Evolutionary conservation across 2,888 invertebrate genomes (phyloP).

Genomic region (Rhabditoides inermis): DNA sequence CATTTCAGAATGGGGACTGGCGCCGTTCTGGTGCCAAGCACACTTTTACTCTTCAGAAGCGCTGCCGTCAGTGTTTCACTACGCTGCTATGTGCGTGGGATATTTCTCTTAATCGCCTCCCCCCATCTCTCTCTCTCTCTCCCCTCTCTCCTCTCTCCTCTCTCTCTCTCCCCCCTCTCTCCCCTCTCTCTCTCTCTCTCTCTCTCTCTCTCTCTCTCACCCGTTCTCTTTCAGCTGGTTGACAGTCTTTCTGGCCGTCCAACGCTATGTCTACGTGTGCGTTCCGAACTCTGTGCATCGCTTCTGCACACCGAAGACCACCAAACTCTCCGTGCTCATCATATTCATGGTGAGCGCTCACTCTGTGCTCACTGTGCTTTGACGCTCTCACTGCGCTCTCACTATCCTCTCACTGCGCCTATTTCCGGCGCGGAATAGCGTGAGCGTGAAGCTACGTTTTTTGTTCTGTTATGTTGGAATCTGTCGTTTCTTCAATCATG

Average conservation of each 20-base stretch:
- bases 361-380: too few relatives aligned
- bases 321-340: constrained; percentile 69
- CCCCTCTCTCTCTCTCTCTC: neutral
- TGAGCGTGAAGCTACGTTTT: too few relatives aligned
- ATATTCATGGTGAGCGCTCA: constrained; percentile 55
- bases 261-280: constrained; percentile 87
- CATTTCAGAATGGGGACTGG: constrained; percentile 13
- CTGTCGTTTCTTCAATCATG: too few relatives aligned
- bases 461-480: too few relatives aligned
- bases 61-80: constrained; percentile 76
- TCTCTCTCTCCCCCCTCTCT: neutral
- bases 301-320: constrained; percentile 63
- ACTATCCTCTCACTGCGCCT: too few relatives aligned
- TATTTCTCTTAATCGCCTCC: too few relatives aligned
- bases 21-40: constrained; percentile 50
- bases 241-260: constrained; percentile 78
- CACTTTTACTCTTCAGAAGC: constrained; percentile 57
- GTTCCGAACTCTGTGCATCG: constrained; percentile 78
- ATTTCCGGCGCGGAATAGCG: too few relatives aligned
- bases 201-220: neutral
- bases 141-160: neutral
- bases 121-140: constrained; percentile 61
- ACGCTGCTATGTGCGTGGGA: too few relatives aligned
- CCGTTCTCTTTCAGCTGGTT: constrained; percentile 66
- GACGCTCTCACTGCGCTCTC: too few relatives aligned